These are phyloP conservation scores for Vanessa cardui DNA, from an alignment of 2,888 invertebrate genomes.

Conservation along the genomic window DNA sequence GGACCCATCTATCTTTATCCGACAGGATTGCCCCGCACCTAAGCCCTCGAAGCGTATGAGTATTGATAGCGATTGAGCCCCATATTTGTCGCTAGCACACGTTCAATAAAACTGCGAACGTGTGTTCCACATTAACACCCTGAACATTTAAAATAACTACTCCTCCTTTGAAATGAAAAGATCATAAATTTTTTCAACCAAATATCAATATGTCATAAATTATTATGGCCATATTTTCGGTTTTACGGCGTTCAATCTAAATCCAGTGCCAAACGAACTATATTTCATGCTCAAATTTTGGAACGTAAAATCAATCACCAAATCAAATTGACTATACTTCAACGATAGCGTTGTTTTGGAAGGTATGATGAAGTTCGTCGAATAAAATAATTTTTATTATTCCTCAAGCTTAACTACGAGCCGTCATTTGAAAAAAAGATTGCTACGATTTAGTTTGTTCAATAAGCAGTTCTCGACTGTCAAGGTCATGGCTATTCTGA, in stretches of 20 bases:
- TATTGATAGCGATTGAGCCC: constrained; percentile 55
- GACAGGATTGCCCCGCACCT: constrained; percentile 65
- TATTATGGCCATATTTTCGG: constrained; percentile 31
- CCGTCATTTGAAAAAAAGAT: constrained; percentile 12
- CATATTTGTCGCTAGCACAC: constrained; percentile 43
- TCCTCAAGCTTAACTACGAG: neutral
- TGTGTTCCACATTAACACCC: constrained; percentile 62
- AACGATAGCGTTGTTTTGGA: neutral
- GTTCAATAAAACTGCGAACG: constrained; percentile 49
- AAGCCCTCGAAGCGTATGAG: constrained; percentile 61
- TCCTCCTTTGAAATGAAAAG: constrained; percentile 48
- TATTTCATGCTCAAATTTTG: constrained; percentile 25
- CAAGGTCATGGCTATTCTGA: constrained; percentile 76
- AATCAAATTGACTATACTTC: constrained; percentile 1
- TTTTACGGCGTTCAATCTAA: constrained; percentile 17
- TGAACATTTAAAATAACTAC: constrained; percentile 57
- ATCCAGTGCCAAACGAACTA: constrained; percentile 14
- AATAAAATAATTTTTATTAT: too few relatives aligned
- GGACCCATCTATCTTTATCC: constrained; percentile 76
- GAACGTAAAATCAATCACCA: constrained; percentile 18
- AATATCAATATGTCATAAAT: constrained; percentile 42
- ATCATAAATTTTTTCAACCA: constrained; percentile 54
- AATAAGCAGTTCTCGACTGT: constrained; percentile 52
- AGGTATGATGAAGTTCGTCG: neutral
- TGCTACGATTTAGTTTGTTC: constrained; percentile 41